Percentiles rank a stretch among this genome's conserved stretches.
These are phyloP conservation scores for Atethmia centrago DNA, from an alignment of 2,888 invertebrate species.

Conservation along the genomic window DNA sequence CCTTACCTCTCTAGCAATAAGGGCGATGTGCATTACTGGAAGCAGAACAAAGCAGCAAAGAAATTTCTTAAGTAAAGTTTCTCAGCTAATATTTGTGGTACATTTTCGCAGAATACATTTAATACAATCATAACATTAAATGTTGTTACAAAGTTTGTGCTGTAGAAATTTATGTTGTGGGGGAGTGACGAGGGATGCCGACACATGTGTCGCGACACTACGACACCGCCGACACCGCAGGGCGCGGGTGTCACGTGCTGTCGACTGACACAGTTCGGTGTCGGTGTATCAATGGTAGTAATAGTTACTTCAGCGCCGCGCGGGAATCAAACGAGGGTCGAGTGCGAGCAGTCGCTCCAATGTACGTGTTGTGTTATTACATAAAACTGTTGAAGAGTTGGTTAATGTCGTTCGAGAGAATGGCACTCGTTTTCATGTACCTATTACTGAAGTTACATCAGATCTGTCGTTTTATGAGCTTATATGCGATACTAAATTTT, in stretches of 20 bases:
- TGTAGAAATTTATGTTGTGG: conserved; percentile 50
- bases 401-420: conserved; percentile 12
- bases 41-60: conserved; percentile 57
- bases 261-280: conserved; percentile 32
- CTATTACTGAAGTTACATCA: conserved; percentile 6
- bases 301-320: conserved; percentile 4
- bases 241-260: conserved; percentile 18
- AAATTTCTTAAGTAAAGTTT: conserved; percentile 79
- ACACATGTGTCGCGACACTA: conserved; percentile 44
- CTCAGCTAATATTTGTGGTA: conserved; percentile 83
- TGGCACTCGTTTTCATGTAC: not conserved
- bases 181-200: conserved; percentile 45
- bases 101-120: conserved; percentile 82
- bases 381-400: conserved; percentile 26
- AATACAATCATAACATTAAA: conserved; percentile 84
- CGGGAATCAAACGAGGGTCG: conserved; percentile 27
- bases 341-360: conserved; percentile 4
- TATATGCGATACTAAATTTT: not conserved
- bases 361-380: conserved; percentile 4
- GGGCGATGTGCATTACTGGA: conserved; percentile 15
- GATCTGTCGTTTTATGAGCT: conserved; percentile 14
- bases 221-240: conserved; percentile 27
- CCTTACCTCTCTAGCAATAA: conserved; percentile 67
- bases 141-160: conserved; percentile 78
- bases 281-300: conserved; percentile 22